Percentiles rank a stretch among this genome's conserved stretches.
These are phyloP conservation scores for Cryptotermes secundus DNA, from an alignment of 1,140 invertebrate species.

Conservation along the genomic window DNA sequence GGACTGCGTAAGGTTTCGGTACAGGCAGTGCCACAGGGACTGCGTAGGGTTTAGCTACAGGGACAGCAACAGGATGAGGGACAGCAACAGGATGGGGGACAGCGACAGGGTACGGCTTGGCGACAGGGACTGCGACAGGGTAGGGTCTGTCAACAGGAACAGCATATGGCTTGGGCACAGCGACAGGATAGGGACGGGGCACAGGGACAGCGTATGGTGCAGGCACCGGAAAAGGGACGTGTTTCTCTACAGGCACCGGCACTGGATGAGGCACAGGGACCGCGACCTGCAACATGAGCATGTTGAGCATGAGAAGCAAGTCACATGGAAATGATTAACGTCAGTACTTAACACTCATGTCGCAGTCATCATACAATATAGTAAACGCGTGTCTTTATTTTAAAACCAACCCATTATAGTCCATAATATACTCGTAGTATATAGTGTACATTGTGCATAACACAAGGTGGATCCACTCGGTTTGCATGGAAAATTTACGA, in stretches of 20 bases:
- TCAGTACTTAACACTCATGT: too few relatives aligned
- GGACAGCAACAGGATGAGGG: neutral
- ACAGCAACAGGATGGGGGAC: neutral
- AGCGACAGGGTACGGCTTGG: slow-evolving; percentile 15
- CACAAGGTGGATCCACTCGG: too few relatives aligned
- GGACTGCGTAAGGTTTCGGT: neutral
- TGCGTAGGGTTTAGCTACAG: neutral
- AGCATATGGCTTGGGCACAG: slow-evolving; percentile 22
- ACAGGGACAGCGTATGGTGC: slow-evolving; percentile 25
- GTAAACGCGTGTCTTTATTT: too few relatives aligned
- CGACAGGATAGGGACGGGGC: slow-evolving; percentile 13
- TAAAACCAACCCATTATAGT: too few relatives aligned
- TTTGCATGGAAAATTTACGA: too few relatives aligned
- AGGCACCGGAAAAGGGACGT: slow-evolving; percentile 16
- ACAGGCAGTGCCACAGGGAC: neutral
- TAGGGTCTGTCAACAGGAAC: slow-evolving; percentile 19
- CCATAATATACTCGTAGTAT: too few relatives aligned
- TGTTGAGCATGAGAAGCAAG: neutral
- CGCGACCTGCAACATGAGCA: neutral
- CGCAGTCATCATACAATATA: too few relatives aligned
- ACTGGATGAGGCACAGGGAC: slow-evolving; percentile 26
- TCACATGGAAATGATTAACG: too few relatives aligned
- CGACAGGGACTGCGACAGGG: slow-evolving; percentile 17
- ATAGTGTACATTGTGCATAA: too few relatives aligned
- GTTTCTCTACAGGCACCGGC: slow-evolving; percentile 16